A percentile compares a stretch with the other conserved stretches of the same genome.
Evolutionary conservation across 1,140 invertebrate genomes (phyloP).

Genomic region (Zelostemma sp.): DNA sequence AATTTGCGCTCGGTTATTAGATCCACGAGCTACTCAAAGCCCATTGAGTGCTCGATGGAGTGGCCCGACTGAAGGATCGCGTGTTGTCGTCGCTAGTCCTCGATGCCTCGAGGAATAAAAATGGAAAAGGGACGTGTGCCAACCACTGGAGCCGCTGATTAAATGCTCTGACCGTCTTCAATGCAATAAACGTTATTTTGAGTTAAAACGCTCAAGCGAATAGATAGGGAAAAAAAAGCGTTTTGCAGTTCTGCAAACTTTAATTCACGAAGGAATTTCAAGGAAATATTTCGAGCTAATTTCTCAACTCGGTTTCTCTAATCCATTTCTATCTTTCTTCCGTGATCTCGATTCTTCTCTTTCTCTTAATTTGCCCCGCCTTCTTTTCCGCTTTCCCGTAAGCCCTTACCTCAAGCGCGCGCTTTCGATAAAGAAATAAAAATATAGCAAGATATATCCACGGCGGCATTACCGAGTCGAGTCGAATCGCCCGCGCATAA

Average conservation of each 20-base stretch:
- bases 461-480: constrained; percentile 29
- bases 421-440: constrained; percentile 43
- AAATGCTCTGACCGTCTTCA: constrained; percentile 45
- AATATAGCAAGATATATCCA: constrained; percentile 35
- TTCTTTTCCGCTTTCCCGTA: constrained; percentile 22
- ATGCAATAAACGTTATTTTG: constrained; percentile 50
- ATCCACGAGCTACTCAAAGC: too few species aligned
- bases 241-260: constrained; percentile 50
- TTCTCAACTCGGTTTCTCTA: constrained; percentile 49
- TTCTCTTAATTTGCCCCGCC: constrained; percentile 14
- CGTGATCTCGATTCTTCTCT: constrained; percentile 6
- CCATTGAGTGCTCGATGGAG: too few species aligned
- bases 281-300: constrained; percentile 61
- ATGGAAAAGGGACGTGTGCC: background rate
- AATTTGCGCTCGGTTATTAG: too few species aligned
- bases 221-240: constrained; percentile 30
- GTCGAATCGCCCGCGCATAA: constrained; percentile 36
- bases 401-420: constrained; percentile 25
- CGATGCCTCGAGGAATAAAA: constrained; percentile 9
- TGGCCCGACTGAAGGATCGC: too few species aligned
- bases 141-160: constrained; percentile 29
- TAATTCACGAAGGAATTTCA: constrained; percentile 61
- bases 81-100: too few species aligned
- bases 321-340: constrained; percentile 33
- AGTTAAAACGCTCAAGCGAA: constrained; percentile 43